Conservation (phyloP, 2,797 vertebrate species). For the Onychomys leucogaster region DNA sequence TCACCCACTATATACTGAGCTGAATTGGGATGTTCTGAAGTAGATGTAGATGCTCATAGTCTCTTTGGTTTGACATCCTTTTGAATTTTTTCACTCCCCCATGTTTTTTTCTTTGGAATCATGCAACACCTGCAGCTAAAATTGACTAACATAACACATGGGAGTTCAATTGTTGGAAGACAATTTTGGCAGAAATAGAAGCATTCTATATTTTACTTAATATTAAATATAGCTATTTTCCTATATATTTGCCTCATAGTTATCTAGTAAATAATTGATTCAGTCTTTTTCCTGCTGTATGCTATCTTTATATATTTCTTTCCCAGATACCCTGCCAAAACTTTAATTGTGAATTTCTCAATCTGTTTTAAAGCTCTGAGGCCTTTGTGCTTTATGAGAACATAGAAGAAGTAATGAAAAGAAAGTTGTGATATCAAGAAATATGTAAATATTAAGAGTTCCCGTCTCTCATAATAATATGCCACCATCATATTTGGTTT, state of each 20-base stretch:
- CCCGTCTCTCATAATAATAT: background rate
- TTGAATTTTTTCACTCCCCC: background rate
- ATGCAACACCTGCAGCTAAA: background rate
- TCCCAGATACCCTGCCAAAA: background rate
- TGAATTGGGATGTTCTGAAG: background rate
- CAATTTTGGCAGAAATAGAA: background rate
- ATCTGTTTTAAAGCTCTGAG: background rate
- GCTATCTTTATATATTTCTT: background rate
- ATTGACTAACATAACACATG: too few species aligned
- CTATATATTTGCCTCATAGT: background rate
- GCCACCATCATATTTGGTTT: background rate
- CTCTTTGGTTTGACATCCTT: background rate
- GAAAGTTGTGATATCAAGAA: background rate
- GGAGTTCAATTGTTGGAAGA: too few species aligned
- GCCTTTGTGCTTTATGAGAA: background rate
- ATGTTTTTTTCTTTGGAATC: background rate
- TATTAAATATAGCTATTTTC: background rate
- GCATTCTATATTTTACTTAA: background rate
- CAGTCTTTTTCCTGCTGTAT: background rate
- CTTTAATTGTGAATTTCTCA: background rate
- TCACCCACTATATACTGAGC: background rate
- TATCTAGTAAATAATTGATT: background rate
- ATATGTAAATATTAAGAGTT: background rate
- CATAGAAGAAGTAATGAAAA: background rate
- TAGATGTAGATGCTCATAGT: background rate